Evolutionary conservation across 2,113 vertebrate species (phyloP).

Genomic region (Anhinga rufa): DNA sequence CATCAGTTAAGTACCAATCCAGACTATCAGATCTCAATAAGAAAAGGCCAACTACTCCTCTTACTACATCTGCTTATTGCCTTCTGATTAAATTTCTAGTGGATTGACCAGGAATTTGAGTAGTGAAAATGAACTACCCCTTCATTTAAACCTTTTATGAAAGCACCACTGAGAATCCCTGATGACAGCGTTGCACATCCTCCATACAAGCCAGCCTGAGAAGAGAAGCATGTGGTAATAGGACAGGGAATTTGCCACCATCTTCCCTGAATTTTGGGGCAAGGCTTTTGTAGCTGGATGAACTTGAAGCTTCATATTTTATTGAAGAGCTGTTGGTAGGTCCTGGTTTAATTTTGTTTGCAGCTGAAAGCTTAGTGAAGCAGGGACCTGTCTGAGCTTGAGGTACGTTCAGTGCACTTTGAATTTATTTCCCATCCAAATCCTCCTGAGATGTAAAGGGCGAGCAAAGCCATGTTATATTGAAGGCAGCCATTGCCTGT

Average conservation of each 20-base stretch:
- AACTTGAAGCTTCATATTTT: background rate
- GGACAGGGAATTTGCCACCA: background rate
- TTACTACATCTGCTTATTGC: background rate
- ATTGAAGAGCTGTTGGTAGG: background rate
- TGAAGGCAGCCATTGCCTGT: background rate
- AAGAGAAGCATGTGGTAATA: background rate
- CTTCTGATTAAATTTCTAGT: constrained; percentile 47
- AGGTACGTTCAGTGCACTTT: background rate
- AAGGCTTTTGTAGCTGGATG: background rate
- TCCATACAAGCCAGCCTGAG: background rate
- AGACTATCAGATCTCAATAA: background rate
- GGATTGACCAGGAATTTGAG: constrained; percentile 21
- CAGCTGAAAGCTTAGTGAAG: background rate
- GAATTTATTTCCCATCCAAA: background rate
- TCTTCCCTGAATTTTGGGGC: background rate
- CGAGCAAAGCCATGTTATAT: background rate
- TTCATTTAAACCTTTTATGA: background rate
- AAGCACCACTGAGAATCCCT: background rate
- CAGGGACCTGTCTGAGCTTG: background rate
- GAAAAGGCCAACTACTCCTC: background rate
- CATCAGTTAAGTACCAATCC: background rate
- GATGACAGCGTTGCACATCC: background rate
- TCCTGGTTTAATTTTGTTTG: background rate
- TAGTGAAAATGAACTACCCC: constrained; percentile 7
- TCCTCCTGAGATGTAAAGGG: background rate